phyloP scores from a whole-genome alignment of 2,113 vertebrate genomes.

The Apistogramma diplotaenia region DNA sequence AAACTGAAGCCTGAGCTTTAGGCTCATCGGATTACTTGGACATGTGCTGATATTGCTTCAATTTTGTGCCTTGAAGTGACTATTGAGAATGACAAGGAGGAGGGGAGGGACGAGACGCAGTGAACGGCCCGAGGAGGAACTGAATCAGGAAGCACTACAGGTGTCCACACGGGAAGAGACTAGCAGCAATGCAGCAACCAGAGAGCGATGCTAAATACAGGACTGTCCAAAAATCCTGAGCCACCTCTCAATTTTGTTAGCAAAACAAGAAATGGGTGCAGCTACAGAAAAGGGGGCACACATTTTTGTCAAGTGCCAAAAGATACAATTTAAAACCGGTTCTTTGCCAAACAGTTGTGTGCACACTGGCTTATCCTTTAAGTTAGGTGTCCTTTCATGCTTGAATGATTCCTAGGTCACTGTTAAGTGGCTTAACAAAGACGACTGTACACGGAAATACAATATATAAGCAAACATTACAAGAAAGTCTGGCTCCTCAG shows the following conservation, averaged over 20 bases:
- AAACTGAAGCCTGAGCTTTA: background rate
- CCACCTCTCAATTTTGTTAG: background rate
- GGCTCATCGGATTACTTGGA: background rate
- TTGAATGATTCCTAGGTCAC: background rate
- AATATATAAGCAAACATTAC: background rate
- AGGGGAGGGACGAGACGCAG: background rate
- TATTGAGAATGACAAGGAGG: background rate
- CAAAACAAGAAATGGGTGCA: background rate
- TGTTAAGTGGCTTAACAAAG: background rate
- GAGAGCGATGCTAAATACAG: background rate
- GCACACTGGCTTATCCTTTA: background rate
- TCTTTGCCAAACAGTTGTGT: background rate
- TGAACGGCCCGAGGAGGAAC: background rate
- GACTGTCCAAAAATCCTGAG: background rate
- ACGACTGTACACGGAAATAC: background rate
- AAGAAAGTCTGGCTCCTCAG: background rate
- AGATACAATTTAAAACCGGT: background rate
- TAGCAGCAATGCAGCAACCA: too few species aligned
- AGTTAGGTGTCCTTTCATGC: background rate
- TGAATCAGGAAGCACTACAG: too few species aligned
- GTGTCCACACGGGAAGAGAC: too few species aligned
- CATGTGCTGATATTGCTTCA: fast-evolving
- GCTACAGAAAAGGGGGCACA: background rate
- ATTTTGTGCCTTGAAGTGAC: background rate
- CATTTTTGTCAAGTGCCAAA: background rate